Evolutionary conservation across 1,140 invertebrate species (phyloP), one percentile per base, ranked within the genome.

Genomic region (Aphaenogaster rudis): DNA sequence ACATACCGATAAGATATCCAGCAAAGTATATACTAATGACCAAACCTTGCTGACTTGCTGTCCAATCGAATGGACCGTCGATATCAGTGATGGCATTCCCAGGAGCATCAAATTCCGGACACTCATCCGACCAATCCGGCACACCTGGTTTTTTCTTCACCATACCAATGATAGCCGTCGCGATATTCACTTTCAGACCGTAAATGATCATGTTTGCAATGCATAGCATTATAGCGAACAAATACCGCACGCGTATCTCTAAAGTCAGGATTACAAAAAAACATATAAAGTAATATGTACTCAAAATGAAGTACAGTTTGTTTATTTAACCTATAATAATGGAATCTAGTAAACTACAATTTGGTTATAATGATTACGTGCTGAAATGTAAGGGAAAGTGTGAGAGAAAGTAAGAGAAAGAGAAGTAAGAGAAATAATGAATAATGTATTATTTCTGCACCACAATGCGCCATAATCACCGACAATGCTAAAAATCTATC

Each of bases 81-180:
- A 97, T 88, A 76, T 95, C 93, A 0, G 1, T 6, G 2, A 42
- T 2, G 0, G 7, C 7, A 28, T 33, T 21, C 8, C 2, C 3
- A 5, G 86, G 52, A 1, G 42, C 64, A 0, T 90, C 88, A 74
- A 91, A 92, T 28, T 91, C 61, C n/a, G 92, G 88, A 87, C 95
- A 95, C n/a, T 93, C 92, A 3, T 74, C 9, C 0, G 39, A 86
- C 3, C 1, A n/a, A 21, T 64, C 52, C 0, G 6, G 7, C 2
- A 5, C 0, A 2, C 0, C 36, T 0, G n/a, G 5, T 95, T 3
- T 96, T 96, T 90, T 97, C 9, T 98, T 98, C 1, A 99, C 96
- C 97, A 99, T 99, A 33, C 98, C 98, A 6, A 99, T 97, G 93
- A 98, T 97, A 1, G 98, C 97, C 0, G 98, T 97, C 2, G 97